phyloP scores from a whole-genome alignment of 2,888 invertebrate species.

The Mycalesis mineus region DNA sequence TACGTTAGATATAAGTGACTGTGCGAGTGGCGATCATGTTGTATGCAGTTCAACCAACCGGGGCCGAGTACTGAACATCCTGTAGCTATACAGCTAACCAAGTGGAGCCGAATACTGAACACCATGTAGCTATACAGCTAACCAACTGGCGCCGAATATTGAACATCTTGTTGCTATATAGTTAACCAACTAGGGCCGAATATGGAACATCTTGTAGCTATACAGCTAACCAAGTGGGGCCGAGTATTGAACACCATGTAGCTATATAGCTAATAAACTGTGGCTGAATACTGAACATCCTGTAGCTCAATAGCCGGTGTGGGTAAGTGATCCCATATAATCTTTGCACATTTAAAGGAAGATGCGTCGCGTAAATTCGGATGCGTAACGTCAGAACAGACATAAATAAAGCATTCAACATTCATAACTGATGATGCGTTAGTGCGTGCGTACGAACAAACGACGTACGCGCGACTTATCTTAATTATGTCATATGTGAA shows the following conservation, averaged over 20 bases:
- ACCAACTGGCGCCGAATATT: not conserved
- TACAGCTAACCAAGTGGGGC: not conserved
- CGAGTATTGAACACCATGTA: not conserved
- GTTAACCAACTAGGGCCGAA: not conserved
- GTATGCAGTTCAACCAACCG: not conserved
- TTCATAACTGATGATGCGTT: no score
- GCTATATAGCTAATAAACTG: no score
- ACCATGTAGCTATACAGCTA: not conserved
- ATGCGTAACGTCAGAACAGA: no score
- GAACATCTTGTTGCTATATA: not conserved
- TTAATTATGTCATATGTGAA: no score
- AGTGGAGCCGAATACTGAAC: not conserved
- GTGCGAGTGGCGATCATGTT: slow-evolving; percentile 20
- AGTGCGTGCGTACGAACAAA: no score
- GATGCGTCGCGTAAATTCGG: no score
- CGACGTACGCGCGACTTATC: no score
- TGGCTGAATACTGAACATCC: no score
- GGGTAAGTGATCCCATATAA: not conserved
- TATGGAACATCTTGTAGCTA: not conserved
- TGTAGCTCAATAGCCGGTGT: not conserved
- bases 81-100: not conserved
- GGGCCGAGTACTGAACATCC: not conserved
- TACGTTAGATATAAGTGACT: slow-evolving; percentile 53
- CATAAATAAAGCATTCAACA: no score
- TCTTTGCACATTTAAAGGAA: no score